Conservation (phyloP, 2,113 vertebrate species). For the Toxostoma redivivum region DNA sequence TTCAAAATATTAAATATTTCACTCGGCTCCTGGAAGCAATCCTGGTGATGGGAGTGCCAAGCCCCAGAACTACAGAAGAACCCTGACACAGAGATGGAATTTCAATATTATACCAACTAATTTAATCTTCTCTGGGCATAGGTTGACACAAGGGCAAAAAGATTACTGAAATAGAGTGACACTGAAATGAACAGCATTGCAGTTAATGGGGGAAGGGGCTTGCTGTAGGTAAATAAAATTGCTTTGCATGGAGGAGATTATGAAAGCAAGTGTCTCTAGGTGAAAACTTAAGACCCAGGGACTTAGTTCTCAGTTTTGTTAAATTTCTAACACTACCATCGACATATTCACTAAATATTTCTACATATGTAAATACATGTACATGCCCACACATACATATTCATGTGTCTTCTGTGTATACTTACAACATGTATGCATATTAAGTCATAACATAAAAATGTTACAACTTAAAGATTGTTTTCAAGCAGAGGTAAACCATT, state of each 20-base stretch:
- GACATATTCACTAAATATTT: not conserved
- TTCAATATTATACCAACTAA: not conserved
- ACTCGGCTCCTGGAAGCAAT: not conserved
- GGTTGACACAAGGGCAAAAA: not conserved
- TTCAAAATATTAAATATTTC: not conserved
- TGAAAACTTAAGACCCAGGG: not conserved
- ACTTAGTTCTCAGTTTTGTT: not conserved
- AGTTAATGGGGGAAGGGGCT: not conserved
- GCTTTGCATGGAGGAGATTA: not conserved
- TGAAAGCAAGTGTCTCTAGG: not conserved
- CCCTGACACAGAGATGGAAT: rapidly evolving
- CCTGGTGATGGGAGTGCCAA: not conserved
- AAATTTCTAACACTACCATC: not conserved
- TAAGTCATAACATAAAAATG: not conserved
- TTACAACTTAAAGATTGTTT: not conserved
- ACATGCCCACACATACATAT: no score
- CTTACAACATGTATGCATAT: not conserved
- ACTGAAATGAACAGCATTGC: not conserved
- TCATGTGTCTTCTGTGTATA: not conserved
- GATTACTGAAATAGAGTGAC: not conserved
- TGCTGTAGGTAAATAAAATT: not conserved
- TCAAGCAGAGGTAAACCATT: not conserved
- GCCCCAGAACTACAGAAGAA: not conserved
- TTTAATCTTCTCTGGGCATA: not conserved
- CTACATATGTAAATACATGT: not conserved